Evolutionary conservation across 2,797 vertebrate genomes (phyloP).

Genomic region (Dromococcyx pavoninus): DNA sequence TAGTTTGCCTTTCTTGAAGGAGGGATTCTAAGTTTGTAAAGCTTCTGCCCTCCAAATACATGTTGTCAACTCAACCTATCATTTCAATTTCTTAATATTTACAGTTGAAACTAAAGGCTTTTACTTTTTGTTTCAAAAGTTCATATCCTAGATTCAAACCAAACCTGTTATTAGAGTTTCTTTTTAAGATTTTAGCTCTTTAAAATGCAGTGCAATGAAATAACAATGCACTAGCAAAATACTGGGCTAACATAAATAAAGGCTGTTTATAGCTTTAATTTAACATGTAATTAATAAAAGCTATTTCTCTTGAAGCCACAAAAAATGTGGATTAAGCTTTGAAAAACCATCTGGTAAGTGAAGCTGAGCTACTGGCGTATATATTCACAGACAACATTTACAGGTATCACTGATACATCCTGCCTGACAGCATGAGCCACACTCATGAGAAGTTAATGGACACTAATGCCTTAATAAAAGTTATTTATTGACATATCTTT

Average conservation of each 20-base stretch:
- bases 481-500: neutral
- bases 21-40: neutral
- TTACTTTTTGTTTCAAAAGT: neutral
- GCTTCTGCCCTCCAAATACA: neutral
- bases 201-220: neutral
- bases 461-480: neutral
- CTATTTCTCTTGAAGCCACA: slow-evolving; percentile 6
- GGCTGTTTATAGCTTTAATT: slow-evolving; percentile 7
- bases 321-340: slow-evolving; percentile 29
- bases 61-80: neutral
- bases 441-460: slow-evolving; percentile 7
- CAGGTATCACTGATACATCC: neutral
- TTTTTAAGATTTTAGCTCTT: neutral
- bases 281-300: slow-evolving; percentile 19
- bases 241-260: neutral
- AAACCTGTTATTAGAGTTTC: neutral
- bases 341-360: slow-evolving; percentile 42
- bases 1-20: neutral
- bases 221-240: neutral
- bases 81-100: neutral
- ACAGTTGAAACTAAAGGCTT: neutral
- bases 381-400: neutral
- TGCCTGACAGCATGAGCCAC: slow-evolving; percentile 30
- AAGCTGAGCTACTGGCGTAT: neutral
- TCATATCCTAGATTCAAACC: neutral